Conservation (phyloP, 1,140 invertebrate species). For the Asbolus verrucosus region DNA sequence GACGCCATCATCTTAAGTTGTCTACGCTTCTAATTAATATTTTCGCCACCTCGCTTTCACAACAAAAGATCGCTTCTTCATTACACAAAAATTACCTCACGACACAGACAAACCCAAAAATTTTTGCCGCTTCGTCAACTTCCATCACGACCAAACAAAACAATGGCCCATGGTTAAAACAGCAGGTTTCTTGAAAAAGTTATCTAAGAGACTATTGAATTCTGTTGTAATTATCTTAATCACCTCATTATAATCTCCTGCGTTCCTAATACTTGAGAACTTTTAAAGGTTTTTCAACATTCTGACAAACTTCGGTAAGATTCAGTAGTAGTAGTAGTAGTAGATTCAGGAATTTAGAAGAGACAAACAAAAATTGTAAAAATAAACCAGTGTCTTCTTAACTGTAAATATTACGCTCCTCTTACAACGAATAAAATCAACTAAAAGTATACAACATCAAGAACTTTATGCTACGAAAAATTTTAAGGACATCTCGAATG, state of each 20-base stretch:
- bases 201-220: not conserved
- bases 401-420: too few relatives aligned
- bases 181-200: not conserved
- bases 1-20: conserved; percentile 32
- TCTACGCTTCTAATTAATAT: conserved; percentile 29
- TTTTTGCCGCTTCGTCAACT: not conserved
- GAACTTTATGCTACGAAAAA: too few relatives aligned
- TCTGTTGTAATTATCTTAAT: not conserved
- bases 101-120: conserved; percentile 21
- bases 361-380: not conserved
- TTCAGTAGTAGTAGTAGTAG: too few relatives aligned
- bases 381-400: too few relatives aligned
- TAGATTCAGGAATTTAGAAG: too few relatives aligned
- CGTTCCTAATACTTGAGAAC: not conserved
- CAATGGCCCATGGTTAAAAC: not conserved
- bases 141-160: not conserved
- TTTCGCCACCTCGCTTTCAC: conserved; percentile 21
- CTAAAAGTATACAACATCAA: too few relatives aligned
- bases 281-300: not conserved
- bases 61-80: conserved; percentile 29
- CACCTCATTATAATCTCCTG: not conserved
- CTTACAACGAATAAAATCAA: too few relatives aligned
- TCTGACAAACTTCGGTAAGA: not conserved
- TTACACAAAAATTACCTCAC: conserved; percentile 31
- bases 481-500: too few relatives aligned